phyloP scores from a whole-genome alignment of 2,797 vertebrate genomes.

The Sebastiscus albofasciatus region DNA sequence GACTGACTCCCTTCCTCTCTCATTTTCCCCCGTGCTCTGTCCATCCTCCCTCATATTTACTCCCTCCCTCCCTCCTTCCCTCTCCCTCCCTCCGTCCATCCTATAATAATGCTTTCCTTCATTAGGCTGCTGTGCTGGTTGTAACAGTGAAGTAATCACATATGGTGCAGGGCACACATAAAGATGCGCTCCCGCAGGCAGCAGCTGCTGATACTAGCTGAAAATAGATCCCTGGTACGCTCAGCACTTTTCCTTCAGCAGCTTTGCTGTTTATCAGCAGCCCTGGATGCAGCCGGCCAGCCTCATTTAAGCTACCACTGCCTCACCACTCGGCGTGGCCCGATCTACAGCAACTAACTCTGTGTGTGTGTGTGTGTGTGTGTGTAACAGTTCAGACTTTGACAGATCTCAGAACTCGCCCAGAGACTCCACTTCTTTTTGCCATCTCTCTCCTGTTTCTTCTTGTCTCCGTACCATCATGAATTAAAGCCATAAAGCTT shows the following conservation, averaged over 20 bases:
- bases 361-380: not conserved
- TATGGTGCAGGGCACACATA: constrained; percentile 90
- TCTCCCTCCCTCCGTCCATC: not conserved
- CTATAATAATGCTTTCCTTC: constrained; percentile 81
- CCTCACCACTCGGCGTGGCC: constrained; percentile 79
- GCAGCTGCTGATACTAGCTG: constrained; percentile 98
- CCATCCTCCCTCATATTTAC: constrained; percentile 73
- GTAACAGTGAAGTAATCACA: constrained; percentile 92
- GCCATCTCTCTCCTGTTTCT: not conserved
- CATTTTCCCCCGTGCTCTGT: constrained; percentile 70
- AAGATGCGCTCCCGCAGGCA: constrained; percentile 91
- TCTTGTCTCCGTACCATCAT: not conserved
- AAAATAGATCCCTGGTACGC: constrained; percentile 93
- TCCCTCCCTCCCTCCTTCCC: not conserved
- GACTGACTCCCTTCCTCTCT: constrained; percentile 49
- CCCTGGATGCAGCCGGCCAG: constrained; percentile 82
- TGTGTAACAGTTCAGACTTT: not conserved
- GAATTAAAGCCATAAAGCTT: not conserved
- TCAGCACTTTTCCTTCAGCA: constrained; percentile 89
- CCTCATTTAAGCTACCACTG: constrained; percentile 85
- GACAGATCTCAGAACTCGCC: not conserved
- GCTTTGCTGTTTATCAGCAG: constrained; percentile 66
- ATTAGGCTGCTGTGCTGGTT: constrained; percentile 89
- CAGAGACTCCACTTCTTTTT: not conserved
- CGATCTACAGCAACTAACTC: constrained; percentile 48